Conservation (phyloP, 2,113 vertebrate species). For the Crotalus horridus region DNA sequence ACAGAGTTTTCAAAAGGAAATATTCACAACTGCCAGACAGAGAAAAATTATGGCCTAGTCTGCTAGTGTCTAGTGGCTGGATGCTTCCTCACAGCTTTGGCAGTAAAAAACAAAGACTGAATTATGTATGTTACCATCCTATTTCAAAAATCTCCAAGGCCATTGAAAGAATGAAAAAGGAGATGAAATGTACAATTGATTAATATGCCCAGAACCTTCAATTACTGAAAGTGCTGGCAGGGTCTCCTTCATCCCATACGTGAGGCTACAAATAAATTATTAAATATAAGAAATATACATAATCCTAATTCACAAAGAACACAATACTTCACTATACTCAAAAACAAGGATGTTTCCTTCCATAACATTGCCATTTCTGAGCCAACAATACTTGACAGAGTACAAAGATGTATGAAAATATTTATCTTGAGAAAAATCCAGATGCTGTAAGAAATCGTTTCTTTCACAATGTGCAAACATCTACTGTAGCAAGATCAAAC, state of each 20-base stretch:
- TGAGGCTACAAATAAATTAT: not conserved
- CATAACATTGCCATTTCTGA: not conserved
- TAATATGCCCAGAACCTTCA: not conserved
- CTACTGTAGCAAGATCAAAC: not conserved
- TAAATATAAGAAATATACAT: not conserved
- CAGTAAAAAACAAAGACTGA: conserved; percentile 10
- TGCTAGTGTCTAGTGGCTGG: not conserved
- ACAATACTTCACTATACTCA: not conserved
- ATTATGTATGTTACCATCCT: conserved; percentile 1
- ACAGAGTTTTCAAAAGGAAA: not conserved
- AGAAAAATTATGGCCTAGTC: not conserved
- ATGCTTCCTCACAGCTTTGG: conserved; percentile 16
- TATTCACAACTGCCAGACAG: not conserved
- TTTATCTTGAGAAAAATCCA: not conserved
- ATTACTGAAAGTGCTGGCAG: not conserved
- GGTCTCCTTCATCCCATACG: not conserved
- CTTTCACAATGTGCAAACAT: not conserved
- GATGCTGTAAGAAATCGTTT: not conserved
- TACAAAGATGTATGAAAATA: not conserved
- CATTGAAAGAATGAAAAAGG: not conserved
- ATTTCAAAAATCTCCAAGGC: not conserved
- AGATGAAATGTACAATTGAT: not conserved
- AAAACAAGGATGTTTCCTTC: not conserved
- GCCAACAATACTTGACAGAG: not conserved
- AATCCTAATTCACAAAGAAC: not conserved